Base-by-base conservation (phyloP, 2,113 vertebrate species). In the Aegithalos caudatus region DNA sequence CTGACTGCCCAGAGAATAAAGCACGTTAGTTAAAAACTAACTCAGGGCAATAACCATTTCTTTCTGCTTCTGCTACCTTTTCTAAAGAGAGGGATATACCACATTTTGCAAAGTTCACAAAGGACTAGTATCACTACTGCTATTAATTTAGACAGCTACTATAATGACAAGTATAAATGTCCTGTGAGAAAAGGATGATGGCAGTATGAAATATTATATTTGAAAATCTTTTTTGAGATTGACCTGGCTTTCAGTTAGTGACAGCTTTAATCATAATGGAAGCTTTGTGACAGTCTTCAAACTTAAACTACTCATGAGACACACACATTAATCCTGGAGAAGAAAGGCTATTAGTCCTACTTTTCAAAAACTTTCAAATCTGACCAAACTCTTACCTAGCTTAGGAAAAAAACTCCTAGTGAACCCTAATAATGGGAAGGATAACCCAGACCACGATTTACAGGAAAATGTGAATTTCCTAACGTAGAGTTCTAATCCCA, bases 231-330 rank as follows among this genome's bases (percentile, higher is more conserved):
- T 88, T 81, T 56, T 60, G 47, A 82, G 62, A 65, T 54, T 65
- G 81, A 93, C 61, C 48, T 85, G 79, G 70, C 57, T 94, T 94
- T 90, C 45, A 80, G 18, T 57, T 87, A 76, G 51, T 65, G 85
- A 72, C 70, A 92, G 40, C 23, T 94, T 92, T 85, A 90, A 77
- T 80, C 48, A 38, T 82, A 87, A 79, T 29, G 45, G 51, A 69
- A 10, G n/a, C 58, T 71, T 81, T 71, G 66, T 95, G 87, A 87
- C 74, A 85, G 54, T 76, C 74, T 91, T 93, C 90, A 87, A 79
- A 93, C 16, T 85, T 88, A 48, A 94, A 69, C 64, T 82, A 15
- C 79, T 65, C 48, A 64, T 70, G 35, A 84, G 69, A 87, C 48
- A 93, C 9, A 15, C 4, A 40, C 20, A 80, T 85, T 92, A 94